Evolutionary conservation across 2,888 invertebrate genomes (phyloP), one percentile per base, ranked within the genome.

Genomic region (Adineta ricciae): DNA sequence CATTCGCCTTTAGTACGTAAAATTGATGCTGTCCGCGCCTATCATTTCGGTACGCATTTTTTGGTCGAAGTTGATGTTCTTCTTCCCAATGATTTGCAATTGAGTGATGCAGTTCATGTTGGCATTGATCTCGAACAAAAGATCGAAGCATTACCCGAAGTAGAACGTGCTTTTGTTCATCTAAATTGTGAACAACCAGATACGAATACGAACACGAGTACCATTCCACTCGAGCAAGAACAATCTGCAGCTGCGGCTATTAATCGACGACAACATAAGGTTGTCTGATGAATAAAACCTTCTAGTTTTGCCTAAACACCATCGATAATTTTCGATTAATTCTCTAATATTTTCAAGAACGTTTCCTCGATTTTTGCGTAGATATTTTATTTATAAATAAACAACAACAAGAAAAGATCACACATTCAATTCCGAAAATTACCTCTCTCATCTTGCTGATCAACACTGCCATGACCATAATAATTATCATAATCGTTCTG

Each of bases 1-100:
- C 90, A 90, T 87, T 88, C 89, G 86, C 87, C 87, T 9, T 27
- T 64, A 64, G 27, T 64, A 64, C n/a, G 8, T 27, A 64, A 64
- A 64, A 64, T 64, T 21, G 56, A 64, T 64, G 56, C 56, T 2
- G 56, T 64, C 3, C 56, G 56, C 7, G 56, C 56, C 2, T 64
- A 64, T 64, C 56, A 64, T 64, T 64, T 64, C 27, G 56, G 56
- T 4, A 64, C n/a, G 11, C 56, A 64, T 64, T 64, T 27, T 64
- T 24, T 64, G 8, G 56, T 64, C 27, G 56, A 64, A 64, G 24
- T 64, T 64, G 56, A 64, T 64, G 27, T 64, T 64, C n/a, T 64
- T 64, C 56, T 64, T 27, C 56, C 56, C n/a, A 1, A 64, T 27
- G 27, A 64, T 27, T 27, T 64, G 14, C 8, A 27, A 5, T 8